A percentile compares a stretch with the other conserved stretches of the same genome.
phyloP scores from a whole-genome alignment of 1,140 invertebrate genomes.

The Dolichoris vasculosae region DNA sequence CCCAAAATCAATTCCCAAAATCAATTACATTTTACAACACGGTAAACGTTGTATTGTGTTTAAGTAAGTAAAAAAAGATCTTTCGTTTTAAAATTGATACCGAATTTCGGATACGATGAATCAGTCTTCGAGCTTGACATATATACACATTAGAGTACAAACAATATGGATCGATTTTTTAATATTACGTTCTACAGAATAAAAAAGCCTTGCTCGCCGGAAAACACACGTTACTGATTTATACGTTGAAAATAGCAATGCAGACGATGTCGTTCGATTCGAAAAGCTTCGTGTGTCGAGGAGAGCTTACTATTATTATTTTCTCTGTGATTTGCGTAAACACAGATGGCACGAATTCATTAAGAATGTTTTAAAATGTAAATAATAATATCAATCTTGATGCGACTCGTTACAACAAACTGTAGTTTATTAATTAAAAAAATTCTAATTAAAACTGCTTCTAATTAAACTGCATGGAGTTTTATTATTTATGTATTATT shows the following conservation, averaged over 20 bases:
- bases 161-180: neutral
- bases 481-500: no score
- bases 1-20: neutral
- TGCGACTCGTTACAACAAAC: neutral
- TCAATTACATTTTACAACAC: neutral
- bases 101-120: neutral
- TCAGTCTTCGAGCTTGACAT: slow-evolving; percentile 35
- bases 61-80: neutral
- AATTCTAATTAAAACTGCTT: neutral
- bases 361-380: neutral
- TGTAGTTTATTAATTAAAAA: neutral
- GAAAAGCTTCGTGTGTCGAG: neutral
- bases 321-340: slow-evolving; percentile 6
- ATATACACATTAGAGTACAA: slow-evolving; percentile 8
- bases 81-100: neutral
- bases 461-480: no score
- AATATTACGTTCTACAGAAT: slow-evolving; percentile 28
- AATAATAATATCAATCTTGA: neutral
- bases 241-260: slow-evolving; percentile 32
- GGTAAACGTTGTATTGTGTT: neutral
- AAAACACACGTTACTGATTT: slow-evolving; percentile 36
- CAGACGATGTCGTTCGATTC: neutral
- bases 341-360: slow-evolving; percentile 28
- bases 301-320: slow-evolving; percentile 19
- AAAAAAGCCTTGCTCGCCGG: slow-evolving; percentile 52